phyloP scores from a whole-genome alignment of 1,140 invertebrate species.

The Tetramorium alpestre region DNA sequence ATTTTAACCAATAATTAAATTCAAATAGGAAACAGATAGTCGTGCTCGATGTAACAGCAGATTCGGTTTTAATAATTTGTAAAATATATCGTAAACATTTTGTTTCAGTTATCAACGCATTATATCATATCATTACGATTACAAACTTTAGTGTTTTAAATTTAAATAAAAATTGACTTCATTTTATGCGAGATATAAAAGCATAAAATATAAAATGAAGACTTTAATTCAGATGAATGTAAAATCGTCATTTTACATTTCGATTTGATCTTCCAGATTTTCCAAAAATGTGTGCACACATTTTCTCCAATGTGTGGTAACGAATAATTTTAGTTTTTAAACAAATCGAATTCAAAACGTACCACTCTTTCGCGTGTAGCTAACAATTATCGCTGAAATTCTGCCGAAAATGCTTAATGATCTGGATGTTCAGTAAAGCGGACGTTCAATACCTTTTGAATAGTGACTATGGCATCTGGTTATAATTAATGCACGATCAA shows the following conservation, averaged over 20 bases:
- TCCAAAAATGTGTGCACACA: neutral
- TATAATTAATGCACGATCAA: constrained; percentile 59
- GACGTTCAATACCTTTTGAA: neutral
- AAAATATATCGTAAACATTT: neutral
- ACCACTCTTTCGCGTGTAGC: neutral
- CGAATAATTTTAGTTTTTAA: neutral
- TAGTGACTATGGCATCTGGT: constrained; percentile 49
- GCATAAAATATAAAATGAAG: neutral
- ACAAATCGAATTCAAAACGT: neutral
- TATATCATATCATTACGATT: neutral
- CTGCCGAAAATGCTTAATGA: constrained; percentile 54
- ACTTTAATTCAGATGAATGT: neutral
- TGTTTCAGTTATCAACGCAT: neutral
- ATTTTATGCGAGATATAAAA: neutral
- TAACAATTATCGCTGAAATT: constrained; percentile 8
- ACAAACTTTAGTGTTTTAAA: neutral
- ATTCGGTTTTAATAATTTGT: neutral
- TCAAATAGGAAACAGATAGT: neutral
- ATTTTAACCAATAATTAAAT: constrained; percentile 66
- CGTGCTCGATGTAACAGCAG: neutral
- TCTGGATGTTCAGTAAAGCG: constrained; percentile 12
- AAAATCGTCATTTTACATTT: neutral
- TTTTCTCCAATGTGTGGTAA: too few species aligned
- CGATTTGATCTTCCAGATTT: neutral
- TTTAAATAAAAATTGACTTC: neutral